Base-by-base conservation (phyloP, 2,797 vertebrate genomes). In the Phoeniculus purpureus region DNA sequence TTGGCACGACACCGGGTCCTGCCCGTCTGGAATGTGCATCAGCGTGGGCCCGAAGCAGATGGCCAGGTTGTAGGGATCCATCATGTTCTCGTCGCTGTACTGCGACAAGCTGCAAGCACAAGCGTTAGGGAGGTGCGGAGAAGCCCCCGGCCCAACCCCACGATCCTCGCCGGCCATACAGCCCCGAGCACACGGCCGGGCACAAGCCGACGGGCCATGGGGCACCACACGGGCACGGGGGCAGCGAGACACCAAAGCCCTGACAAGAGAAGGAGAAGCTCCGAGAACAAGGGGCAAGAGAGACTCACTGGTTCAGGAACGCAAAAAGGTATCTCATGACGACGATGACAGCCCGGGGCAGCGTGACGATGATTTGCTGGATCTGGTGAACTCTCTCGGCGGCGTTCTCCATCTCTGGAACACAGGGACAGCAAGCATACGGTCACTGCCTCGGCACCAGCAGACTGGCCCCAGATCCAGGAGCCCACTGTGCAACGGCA, bases 41-140 rank as follows among this genome's bases (percentile, higher is more conserved):
- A 99, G 97, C 5, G 99, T 99, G 90, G 99, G 99, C 77, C 99
- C 99, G 12, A 99, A 99, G 98, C 99, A 99, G 97, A 99, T 99
- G 92, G 99, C 99, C 93, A 99, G 95, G 97, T 99, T 99, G 97
- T 99, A 99, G 86, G 99, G 98, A 93, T 99, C 99, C 99, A 99
- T 99, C 99, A 99, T 99, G 98, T 99, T 99, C 97, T 99, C 99
- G 79, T 99, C 99, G 3, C 99, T 99, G 96, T 99, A 99, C 97
- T 99, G 99, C 1, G 99, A 99, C 92, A 99, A 94, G 97, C 99
- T 99, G 97, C 73, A 94, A 90, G 97, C 74, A 97, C 89, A 95
- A 64, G 31, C 3, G 8, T 72, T 13, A 81, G 90, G 68, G 40
- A 67, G 77, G 59, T 52, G 50, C 7, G 0, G 55, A 10, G 56